Conservation (phyloP, 2,888 invertebrate genomes). For the Rhamphomyia laevipes region DNA sequence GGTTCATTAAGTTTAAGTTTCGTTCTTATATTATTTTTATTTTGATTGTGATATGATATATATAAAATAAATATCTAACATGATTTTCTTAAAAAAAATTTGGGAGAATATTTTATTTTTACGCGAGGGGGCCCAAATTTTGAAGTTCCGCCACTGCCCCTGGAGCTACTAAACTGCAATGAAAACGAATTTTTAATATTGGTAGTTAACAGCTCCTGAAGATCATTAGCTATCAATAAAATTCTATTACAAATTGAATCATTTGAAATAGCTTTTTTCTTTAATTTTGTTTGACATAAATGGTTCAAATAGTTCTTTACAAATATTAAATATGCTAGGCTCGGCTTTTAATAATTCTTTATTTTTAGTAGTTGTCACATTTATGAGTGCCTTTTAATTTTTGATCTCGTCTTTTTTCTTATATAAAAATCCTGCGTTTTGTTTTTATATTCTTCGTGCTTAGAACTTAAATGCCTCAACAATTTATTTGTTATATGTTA, state of each 20-base stretch:
- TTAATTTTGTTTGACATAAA: conserved; percentile 1
- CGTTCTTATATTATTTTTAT: no score
- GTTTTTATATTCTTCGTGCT: conserved; percentile 5
- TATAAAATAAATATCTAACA: no score
- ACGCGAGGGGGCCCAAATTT: no score
- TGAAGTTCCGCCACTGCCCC: no score
- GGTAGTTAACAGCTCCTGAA: conserved; percentile 1
- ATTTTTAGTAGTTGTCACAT: conserved; percentile 1
- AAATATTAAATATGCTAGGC: conserved; percentile 2
- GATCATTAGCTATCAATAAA: conserved; percentile 3
- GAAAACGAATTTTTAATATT: conserved; percentile 3
- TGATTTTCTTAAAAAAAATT: no score
- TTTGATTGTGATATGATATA: no score
- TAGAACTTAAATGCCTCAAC: not conserved
- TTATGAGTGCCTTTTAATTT: no score
- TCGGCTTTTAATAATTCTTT: conserved; percentile 5
- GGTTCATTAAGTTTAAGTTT: no score
- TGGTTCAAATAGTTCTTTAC: conserved; percentile 3
- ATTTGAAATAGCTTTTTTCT: conserved; percentile 3
- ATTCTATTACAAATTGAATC: conserved; percentile 4
- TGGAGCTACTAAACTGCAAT: no score
- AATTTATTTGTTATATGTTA: not conserved
- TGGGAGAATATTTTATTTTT: no score
- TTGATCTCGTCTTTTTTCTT: conserved; percentile 1
- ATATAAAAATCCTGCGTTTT: conserved; percentile 1